phyloP scores from a whole-genome alignment of 2,113 vertebrate genomes.

The Ranitomeya imitator region DNA sequence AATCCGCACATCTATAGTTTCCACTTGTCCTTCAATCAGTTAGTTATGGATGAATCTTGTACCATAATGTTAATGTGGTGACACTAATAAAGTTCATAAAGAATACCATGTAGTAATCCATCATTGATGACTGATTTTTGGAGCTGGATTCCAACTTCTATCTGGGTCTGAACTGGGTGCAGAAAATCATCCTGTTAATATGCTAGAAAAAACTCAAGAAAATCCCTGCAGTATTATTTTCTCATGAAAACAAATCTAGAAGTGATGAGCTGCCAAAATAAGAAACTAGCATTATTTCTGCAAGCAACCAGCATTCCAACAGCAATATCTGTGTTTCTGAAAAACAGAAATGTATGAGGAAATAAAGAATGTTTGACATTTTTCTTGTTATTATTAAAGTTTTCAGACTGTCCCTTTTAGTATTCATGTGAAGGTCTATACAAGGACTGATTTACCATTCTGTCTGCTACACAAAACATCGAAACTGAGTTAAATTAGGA shows the following conservation, averaged over 20 bases:
- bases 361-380: conserved; percentile 53
- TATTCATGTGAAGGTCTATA: conserved; percentile 24
- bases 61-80: not conserved
- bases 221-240: conserved; percentile 51
- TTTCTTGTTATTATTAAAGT: conserved; percentile 49
- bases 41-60: not conserved
- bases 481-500: not conserved
- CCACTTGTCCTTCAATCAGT: not conserved
- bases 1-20: not conserved
- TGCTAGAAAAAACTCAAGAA: conserved; percentile 46
- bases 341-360: conserved; percentile 27
- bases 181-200: conserved; percentile 24
- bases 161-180: not conserved
- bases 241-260: conserved; percentile 50
- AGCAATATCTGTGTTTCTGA: conserved; percentile 36
- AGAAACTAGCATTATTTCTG: conserved; percentile 45
- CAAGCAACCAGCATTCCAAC: conserved; percentile 49
- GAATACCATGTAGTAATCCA: not conserved
- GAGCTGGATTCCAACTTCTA: not conserved
- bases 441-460: not conserved
- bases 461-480: not conserved
- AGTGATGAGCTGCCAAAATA: conserved; percentile 48
- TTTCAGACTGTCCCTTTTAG: conserved; percentile 21
- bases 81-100: not conserved
- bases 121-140: not conserved